A percentile compares a stretch with the other conserved stretches of the same genome.
Conservation (phyloP, 2,888 invertebrate genomes). For the Leptinotarsa juncta region DNA sequence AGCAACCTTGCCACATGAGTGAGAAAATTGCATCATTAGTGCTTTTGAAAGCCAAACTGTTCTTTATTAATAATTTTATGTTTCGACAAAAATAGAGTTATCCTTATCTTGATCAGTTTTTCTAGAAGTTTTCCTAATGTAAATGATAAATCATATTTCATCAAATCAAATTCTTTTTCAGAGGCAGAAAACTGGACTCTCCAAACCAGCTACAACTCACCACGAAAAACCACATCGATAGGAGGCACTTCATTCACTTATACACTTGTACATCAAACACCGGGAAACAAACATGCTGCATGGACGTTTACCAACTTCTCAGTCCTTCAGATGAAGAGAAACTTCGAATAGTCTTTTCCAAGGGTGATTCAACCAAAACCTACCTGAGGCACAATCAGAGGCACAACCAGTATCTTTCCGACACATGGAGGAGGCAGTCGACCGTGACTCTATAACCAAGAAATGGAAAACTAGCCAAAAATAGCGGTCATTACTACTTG, state of each 20-base stretch:
- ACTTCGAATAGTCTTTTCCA: conserved; percentile 45
- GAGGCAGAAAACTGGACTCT: conserved; percentile 1
- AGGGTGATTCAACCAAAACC: conserved; percentile 43
- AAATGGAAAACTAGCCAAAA: not conserved
- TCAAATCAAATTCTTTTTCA: conserved; percentile 7
- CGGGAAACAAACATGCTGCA: conserved; percentile 51
- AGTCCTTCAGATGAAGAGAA: conserved; percentile 47
- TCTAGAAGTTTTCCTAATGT: no score
- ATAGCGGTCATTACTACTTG: not conserved
- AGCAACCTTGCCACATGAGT: no score
- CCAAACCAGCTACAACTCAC: not conserved
- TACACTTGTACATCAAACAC: conserved; percentile 45
- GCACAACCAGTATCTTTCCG: conserved; percentile 18
- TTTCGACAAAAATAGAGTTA: no score
- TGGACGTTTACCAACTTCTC: conserved; percentile 52
- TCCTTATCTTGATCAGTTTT: no score
- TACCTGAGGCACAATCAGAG: conserved; percentile 39
- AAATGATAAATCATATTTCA: not conserved
- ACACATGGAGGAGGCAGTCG: conserved; percentile 36
- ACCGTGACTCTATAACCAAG: conserved; percentile 27
- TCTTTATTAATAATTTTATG: no score
- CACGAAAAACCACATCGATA: conserved; percentile 29
- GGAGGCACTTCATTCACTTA: conserved; percentile 51
- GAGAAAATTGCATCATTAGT: no score
- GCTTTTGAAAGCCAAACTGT: no score